These are phyloP conservation scores for Ornithoptera priamus DNA, from an alignment of 2,888 invertebrate species.

Conservation along the genomic window DNA sequence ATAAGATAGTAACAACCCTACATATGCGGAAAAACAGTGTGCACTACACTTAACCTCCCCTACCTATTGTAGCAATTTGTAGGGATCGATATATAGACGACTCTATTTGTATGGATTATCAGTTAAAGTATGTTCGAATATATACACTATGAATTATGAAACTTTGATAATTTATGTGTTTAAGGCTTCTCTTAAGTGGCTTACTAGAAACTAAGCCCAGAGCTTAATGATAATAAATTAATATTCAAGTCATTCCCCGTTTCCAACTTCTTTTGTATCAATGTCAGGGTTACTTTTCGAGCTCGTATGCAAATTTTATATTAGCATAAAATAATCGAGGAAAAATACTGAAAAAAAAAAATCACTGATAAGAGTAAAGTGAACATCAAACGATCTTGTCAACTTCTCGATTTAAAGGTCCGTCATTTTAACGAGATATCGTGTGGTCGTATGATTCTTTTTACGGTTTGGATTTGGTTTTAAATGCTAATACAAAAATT, in stretches of 20 bases:
- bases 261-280: not conserved
- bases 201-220: no score
- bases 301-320: constrained; percentile 15
- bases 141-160: no score
- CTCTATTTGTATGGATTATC: constrained; percentile 10
- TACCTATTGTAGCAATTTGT: constrained; percentile 55
- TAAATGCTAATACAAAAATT: constrained; percentile 21
- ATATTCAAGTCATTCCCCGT: not conserved
- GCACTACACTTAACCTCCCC: constrained; percentile 60
- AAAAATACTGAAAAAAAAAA: constrained; percentile 20
- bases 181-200: no score
- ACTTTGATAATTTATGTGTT: no score
- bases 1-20: constrained; percentile 20
- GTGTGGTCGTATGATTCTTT: constrained; percentile 13
- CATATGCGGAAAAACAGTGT: constrained; percentile 50
- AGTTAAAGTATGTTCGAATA: not conserved
- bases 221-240: not conserved
- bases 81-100: constrained; percentile 13
- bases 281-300: constrained; percentile 3
- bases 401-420: constrained; percentile 28
- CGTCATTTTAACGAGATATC: constrained; percentile 29
- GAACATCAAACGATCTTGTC: constrained; percentile 29
- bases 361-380: constrained; percentile 26
- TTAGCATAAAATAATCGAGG: constrained; percentile 25
- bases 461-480: constrained; percentile 17